Evolutionary conservation across 2,888 invertebrate species (phyloP), one percentile per base, ranked within the genome.

Genomic region (Petrolisthes manimaculis): DNA sequence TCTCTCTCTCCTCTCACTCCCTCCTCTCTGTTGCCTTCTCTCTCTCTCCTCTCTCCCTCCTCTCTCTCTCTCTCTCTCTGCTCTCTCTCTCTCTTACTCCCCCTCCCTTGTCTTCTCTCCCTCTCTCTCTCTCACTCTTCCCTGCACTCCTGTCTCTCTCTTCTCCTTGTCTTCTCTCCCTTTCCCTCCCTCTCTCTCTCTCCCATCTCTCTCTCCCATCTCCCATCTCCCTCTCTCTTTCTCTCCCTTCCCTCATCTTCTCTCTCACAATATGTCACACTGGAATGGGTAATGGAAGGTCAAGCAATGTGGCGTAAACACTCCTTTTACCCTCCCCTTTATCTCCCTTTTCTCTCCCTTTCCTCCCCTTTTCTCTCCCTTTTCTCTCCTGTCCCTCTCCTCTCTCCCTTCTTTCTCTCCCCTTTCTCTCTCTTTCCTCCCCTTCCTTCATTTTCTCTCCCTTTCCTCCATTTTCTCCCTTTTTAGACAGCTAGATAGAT

Each of bases 1-100:
- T 21, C n/a, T n/a, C 21, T n/a, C 74, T 74, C 21, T n/a, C 74
- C 74, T 74, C 74, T n/a, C n/a, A n/a, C 74, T 61, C 14, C 61
- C 61, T 61, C 21, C 21, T 74, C 74, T n/a, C 21, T 74, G 5
- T n/a, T n/a, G 5, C 21, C n/a, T n/a, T n/a, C 74, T 74, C 74
- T 21, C 74, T n/a, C 21, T 74, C 21, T n/a, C 14, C n/a, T 14
- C 21, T 21, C 21, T n/a, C 21, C 74, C 74, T 74, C 21, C 21
- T n/a, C n/a, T n/a, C 21, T n/a, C 8, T 21, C 74, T 74, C 5
- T 21, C 74, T 21, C 12, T n/a, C n/a, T n/a, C 21, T n/a, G 8
- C 21, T n/a, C 21, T 74, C 21, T n/a, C n/a, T 21, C n/a, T 5
- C 74, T n/a, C 14, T 74, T n/a, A 5, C 61, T 14, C 14, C 14